These are phyloP conservation scores for Oxyruncus cristatus DNA, from an alignment of 2,113 vertebrate species.

Conservation along the genomic window DNA sequence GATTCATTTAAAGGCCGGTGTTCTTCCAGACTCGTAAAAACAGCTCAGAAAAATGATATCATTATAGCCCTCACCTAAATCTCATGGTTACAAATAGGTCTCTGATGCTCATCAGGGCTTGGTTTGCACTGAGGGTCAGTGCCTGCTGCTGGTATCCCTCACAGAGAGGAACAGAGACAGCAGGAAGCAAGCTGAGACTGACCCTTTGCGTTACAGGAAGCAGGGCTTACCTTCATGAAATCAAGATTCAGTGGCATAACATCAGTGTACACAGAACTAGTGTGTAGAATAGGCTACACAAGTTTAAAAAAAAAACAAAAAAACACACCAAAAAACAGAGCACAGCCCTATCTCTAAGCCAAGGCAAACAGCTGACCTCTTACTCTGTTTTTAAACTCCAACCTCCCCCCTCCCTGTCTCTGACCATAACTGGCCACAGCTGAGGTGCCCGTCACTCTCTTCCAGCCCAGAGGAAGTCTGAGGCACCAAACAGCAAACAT, in stretches of 20 bases:
- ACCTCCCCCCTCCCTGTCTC: background rate
- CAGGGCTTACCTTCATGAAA: background rate
- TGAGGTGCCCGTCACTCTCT: background rate
- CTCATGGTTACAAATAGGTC: background rate
- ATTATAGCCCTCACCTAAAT: background rate
- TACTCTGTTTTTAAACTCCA: background rate
- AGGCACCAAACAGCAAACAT: slow-evolving; percentile 26
- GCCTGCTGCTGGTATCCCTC: background rate
- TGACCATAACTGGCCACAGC: slow-evolving; percentile 51
- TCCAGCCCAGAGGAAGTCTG: background rate
- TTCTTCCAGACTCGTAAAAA: background rate
- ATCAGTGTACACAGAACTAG: background rate
- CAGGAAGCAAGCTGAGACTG: background rate
- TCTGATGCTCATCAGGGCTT: background rate
- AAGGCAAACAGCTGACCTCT: background rate
- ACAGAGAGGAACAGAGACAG: background rate
- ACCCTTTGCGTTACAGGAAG: background rate
- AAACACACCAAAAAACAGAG: no score
- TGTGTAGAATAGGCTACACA: fast-evolving
- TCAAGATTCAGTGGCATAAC: background rate
- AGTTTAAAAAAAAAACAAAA: background rate
- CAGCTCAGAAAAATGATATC: background rate
- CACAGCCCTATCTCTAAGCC: background rate
- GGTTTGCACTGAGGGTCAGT: background rate
- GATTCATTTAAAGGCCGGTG: background rate